phyloP scores from a whole-genome alignment of 1,140 invertebrate genomes.

The Eulimnadia texana region DNA sequence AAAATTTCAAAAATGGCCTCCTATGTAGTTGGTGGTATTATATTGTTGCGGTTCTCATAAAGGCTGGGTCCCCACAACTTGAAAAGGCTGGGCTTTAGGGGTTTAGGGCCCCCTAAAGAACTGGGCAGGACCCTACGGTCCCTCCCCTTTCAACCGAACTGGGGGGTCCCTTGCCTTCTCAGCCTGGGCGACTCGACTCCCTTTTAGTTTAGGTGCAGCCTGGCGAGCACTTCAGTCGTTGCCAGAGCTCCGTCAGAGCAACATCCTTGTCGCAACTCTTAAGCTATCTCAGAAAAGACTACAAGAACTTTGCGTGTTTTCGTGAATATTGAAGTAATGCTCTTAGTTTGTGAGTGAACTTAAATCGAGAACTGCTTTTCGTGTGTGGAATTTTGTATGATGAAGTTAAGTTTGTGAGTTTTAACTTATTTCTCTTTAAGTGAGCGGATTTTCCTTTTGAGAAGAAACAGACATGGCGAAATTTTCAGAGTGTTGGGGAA shows the following conservation, averaged over 20 bases:
- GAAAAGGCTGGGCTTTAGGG: neutral
- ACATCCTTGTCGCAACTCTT: neutral
- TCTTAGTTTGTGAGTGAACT: too few species aligned
- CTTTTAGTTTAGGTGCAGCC: neutral
- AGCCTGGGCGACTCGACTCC: neutral
- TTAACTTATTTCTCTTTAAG: too few species aligned
- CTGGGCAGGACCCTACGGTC: neutral
- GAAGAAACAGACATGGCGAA: neutral
- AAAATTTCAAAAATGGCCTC: neutral
- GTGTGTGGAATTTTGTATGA: too few species aligned
- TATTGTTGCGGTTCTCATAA: neutral
- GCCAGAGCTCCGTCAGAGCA: neutral
- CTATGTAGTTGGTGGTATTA: neutral
- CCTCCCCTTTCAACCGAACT: neutral
- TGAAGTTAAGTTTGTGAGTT: too few species aligned
- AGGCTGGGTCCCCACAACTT: neutral
- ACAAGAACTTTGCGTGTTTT: too few species aligned
- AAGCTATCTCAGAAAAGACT: neutral
- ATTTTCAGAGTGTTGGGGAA: too few species aligned
- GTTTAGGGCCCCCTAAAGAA: neutral
- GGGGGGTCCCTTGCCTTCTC: neutral
- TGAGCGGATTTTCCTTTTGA: too few species aligned
- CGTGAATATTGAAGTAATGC: too few species aligned
- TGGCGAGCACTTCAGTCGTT: neutral
- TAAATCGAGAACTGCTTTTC: too few species aligned